These are phyloP conservation scores for Perca flavescens DNA, from an alignment of 2,113 vertebrate species.

Conservation along the genomic window DNA sequence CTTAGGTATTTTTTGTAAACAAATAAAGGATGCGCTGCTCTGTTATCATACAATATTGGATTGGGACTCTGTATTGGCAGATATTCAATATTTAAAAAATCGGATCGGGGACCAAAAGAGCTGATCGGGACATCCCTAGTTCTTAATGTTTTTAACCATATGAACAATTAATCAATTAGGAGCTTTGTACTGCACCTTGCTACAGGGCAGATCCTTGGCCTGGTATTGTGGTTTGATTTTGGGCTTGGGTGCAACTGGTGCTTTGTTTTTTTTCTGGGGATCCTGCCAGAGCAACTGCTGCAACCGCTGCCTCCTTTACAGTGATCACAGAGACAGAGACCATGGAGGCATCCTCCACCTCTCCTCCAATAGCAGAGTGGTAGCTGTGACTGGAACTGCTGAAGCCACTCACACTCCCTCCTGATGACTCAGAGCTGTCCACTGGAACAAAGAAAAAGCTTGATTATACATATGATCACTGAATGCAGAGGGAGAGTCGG, in stretches of 20 bases:
- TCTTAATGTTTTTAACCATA: constrained; percentile 10
- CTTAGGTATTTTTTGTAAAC: too few relatives aligned
- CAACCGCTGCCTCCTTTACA: constrained; percentile 45
- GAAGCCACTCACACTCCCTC: constrained; percentile 83
- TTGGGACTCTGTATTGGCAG: too few relatives aligned
- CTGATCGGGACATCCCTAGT: too few relatives aligned
- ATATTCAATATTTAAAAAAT: too few relatives aligned
- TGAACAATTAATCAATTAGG: neutral
- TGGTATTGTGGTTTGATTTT: constrained; percentile 41
- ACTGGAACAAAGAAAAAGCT: constrained; percentile 67
- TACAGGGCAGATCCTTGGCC: constrained; percentile 31
- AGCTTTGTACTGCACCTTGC: constrained; percentile 52
- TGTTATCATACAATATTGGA: too few relatives aligned
- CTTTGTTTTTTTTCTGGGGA: constrained; percentile 36
- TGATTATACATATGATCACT: neutral
- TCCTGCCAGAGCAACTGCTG: constrained; percentile 28
- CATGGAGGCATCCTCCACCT: constrained; percentile 72
- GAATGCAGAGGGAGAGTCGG: neutral
- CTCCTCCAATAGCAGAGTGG: constrained; percentile 75
- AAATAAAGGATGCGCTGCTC: too few relatives aligned
- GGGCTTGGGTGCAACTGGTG: constrained; percentile 51
- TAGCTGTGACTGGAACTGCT: constrained; percentile 82
- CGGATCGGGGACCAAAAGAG: too few relatives aligned
- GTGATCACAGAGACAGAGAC: constrained; percentile 54
- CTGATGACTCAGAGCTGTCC: constrained; percentile 85